phyloP scores from a whole-genome alignment of 2,797 vertebrate species.

The Scleropages formosus region DNA sequence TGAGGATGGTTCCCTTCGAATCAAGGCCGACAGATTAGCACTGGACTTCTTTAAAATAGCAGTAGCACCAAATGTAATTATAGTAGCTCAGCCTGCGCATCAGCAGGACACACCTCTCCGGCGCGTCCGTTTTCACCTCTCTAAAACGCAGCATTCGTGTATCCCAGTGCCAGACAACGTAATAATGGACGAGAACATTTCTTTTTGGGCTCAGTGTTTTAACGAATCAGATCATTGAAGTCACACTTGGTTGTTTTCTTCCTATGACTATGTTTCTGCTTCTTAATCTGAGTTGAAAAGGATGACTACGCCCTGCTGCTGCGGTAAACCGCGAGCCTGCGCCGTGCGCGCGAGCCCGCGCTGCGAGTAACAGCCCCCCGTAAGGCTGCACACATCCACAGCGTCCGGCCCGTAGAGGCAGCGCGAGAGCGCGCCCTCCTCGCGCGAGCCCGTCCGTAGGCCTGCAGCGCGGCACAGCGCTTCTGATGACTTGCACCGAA shows the following conservation, averaged over 20 bases:
- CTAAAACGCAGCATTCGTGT: not conserved
- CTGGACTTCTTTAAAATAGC: conserved; percentile 58
- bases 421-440: no score
- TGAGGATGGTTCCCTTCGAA: conserved; percentile 26
- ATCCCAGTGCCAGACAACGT: not conserved
- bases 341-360: conserved; percentile 15
- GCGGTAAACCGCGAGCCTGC: conserved; percentile 61
- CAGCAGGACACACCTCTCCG: not conserved
- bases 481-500: no score
- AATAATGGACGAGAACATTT: not conserved
- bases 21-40: conserved; percentile 53
- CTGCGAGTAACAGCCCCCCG: not conserved
- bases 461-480: no score
- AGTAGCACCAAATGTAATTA: conserved; percentile 64
- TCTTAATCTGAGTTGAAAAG: conserved; percentile 40
- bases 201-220: conserved; percentile 9
- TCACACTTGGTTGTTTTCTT: not conserved
- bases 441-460: no score
- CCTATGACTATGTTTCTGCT: not conserved
- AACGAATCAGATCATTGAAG: not conserved
- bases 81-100: conserved; percentile 26
- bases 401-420: no score
- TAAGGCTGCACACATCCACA: not conserved
- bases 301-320: conserved; percentile 66
- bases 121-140: not conserved